A percentile compares a stretch with the other conserved stretches of the same genome.
phyloP scores from a whole-genome alignment of 2,888 invertebrate species.

The Bombyx huttoni region DNA sequence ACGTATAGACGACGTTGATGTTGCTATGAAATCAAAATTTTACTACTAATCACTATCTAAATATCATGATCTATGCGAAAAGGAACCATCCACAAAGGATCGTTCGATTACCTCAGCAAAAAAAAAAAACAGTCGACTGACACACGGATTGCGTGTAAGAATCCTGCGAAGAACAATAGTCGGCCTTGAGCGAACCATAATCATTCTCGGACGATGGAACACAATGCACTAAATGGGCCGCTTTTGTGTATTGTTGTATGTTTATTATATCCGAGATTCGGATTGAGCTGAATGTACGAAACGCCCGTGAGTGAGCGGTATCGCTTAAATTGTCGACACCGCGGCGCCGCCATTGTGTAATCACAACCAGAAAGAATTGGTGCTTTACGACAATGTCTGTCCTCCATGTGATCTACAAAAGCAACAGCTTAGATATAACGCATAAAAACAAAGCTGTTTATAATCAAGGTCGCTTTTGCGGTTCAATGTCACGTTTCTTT shows the following conservation, averaged over 20 bases:
- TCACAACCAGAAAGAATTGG: not conserved
- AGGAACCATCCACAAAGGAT: too few species aligned
- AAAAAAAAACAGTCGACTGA: constrained; percentile 1
- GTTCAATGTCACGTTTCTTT: too few species aligned
- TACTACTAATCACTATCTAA: too few species aligned
- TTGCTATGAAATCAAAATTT: too few species aligned
- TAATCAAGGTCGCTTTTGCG: too few species aligned
- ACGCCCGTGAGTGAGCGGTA: not conserved
- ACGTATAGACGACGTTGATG: too few species aligned
- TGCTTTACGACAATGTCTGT: too few species aligned
- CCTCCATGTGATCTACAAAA: too few species aligned
- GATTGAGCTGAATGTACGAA: not conserved
- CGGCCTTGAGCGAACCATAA: constrained; percentile 58
- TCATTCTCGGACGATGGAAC: constrained; percentile 33
- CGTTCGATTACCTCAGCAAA: too few species aligned
- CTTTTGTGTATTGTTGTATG: constrained; percentile 2
- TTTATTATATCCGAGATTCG: constrained; percentile 1
- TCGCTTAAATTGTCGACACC: not conserved
- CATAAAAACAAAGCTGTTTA: too few species aligned
- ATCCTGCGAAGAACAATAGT: constrained; percentile 57
- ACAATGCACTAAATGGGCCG: constrained; percentile 27
- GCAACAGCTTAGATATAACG: too few species aligned
- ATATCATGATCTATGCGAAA: too few species aligned
- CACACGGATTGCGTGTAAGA: constrained; percentile 53
- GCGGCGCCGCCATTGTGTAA: not conserved